These are phyloP conservation scores for Neoascia interrupta DNA, from an alignment of 2,888 invertebrate species.

Conservation along the genomic window DNA sequence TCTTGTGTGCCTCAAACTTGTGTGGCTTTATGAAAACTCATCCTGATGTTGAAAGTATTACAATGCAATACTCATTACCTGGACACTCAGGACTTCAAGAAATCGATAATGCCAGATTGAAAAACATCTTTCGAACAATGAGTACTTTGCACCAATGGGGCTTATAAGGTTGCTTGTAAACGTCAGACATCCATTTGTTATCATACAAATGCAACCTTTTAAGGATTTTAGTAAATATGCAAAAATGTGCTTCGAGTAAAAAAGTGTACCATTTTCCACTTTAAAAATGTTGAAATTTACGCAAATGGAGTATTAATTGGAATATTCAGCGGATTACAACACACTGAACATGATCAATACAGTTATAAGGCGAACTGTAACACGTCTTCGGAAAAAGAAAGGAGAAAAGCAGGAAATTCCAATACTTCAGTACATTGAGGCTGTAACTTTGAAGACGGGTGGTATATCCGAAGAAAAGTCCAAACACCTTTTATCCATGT, in stretches of 20 bases:
- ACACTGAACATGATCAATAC: conserved; percentile 4
- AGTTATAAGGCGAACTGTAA: conserved; percentile 3
- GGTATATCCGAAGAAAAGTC: not conserved
- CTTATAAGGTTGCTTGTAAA: conserved; percentile 14
- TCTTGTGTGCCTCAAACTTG: conserved; percentile 32
- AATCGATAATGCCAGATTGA: conserved; percentile 80
- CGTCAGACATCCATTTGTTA: conserved; percentile 4
- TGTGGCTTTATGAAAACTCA: conserved; percentile 29
- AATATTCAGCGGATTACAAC: not conserved
- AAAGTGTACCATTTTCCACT: not conserved
- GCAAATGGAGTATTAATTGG: not conserved
- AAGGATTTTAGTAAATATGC: not conserved
- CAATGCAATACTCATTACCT: conserved; percentile 29
- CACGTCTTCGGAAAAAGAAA: conserved; percentile 4
- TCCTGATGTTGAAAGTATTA: conserved; percentile 20
- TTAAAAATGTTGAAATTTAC: not conserved
- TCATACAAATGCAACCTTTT: conserved; percentile 7
- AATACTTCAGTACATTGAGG: conserved; percentile 2
- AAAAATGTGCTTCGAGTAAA: not conserved
- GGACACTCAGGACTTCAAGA: conserved; percentile 40
- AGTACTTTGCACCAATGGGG: conserved; percentile 23
- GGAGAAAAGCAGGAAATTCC: not conserved
- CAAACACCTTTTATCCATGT: not conserved
- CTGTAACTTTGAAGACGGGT: not conserved
- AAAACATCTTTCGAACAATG: conserved; percentile 28